These are phyloP conservation scores for Edolisoma coerulescens DNA, from an alignment of 2,113 vertebrate genomes.

Conservation along the genomic window DNA sequence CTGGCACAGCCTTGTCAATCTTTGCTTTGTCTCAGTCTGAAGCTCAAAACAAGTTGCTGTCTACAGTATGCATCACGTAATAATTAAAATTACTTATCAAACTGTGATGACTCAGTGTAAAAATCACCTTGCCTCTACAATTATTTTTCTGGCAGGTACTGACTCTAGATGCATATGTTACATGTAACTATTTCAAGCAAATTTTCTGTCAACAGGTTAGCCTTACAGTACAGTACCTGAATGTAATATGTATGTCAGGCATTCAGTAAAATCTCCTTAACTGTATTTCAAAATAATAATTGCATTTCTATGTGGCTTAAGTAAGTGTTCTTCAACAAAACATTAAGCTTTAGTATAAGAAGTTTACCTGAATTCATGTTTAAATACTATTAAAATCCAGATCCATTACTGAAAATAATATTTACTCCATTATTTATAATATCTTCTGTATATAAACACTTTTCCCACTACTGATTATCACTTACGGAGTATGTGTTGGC, in stretches of 20 bases:
- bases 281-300: background rate
- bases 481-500: background rate
- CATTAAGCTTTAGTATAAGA: background rate
- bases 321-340: background rate
- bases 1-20: background rate
- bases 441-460: background rate
- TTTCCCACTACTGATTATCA: background rate
- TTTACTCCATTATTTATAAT: background rate
- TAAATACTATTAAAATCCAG: background rate
- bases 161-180: conserved; percentile 49
- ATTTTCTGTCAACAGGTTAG: background rate
- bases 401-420: background rate
- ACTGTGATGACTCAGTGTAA: conserved; percentile 42
- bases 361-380: background rate
- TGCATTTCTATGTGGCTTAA: background rate
- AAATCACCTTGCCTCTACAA: conserved; percentile 46
- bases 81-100: conserved; percentile 61
- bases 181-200: conserved; percentile 34
- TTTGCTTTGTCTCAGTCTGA: conserved; percentile 5
- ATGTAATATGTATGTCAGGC: background rate
- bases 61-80: conserved; percentile 37
- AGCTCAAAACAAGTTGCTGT: conserved; percentile 23
- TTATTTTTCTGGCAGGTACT: conserved; percentile 30
- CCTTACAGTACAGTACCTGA: background rate
- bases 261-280: background rate